Conservation (phyloP, 2,888 invertebrate genomes). For the Agriopis marginaria region DNA sequence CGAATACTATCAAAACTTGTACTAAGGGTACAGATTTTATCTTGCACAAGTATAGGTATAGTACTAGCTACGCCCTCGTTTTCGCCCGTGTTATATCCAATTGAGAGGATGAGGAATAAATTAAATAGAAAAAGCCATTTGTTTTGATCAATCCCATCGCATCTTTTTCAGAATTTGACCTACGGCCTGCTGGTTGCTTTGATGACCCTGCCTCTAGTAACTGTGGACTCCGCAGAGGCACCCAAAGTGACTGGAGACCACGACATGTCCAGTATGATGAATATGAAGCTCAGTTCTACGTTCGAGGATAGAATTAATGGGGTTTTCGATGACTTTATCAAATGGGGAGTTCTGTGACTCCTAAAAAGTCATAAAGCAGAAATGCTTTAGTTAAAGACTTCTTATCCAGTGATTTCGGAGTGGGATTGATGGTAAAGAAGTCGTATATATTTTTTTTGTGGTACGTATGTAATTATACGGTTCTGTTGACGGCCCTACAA, state of each 20-base stretch:
- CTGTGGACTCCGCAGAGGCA: conserved; percentile 15
- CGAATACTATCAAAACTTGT: no score
- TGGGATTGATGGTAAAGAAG: not conserved
- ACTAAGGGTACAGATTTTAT: no score
- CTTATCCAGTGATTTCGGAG: not conserved
- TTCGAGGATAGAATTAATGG: conserved; percentile 33
- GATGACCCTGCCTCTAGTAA: conserved; percentile 19
- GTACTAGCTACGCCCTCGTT: no score
- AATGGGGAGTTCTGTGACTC: conserved; percentile 6
- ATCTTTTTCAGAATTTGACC: conserved; percentile 21
- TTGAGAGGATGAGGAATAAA: no score
- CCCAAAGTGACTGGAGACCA: conserved; percentile 20
- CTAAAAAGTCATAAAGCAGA: not conserved
- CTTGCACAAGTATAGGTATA: no score
- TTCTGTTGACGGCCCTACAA: no score
- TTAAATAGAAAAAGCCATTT: no score
- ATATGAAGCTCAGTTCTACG: conserved; percentile 6
- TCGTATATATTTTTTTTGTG: no score
- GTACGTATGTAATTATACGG: no score
- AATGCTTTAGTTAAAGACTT: not conserved
- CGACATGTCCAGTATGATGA: conserved; percentile 22
- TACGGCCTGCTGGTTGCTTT: conserved; percentile 11
- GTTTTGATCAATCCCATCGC: not conserved
- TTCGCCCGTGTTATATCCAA: no score
- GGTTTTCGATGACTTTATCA: conserved; percentile 27